Evolutionary conservation across 2,888 invertebrate genomes (phyloP), one percentile per base, ranked within the genome.

Genomic region (Pinctada fucata): DNA sequence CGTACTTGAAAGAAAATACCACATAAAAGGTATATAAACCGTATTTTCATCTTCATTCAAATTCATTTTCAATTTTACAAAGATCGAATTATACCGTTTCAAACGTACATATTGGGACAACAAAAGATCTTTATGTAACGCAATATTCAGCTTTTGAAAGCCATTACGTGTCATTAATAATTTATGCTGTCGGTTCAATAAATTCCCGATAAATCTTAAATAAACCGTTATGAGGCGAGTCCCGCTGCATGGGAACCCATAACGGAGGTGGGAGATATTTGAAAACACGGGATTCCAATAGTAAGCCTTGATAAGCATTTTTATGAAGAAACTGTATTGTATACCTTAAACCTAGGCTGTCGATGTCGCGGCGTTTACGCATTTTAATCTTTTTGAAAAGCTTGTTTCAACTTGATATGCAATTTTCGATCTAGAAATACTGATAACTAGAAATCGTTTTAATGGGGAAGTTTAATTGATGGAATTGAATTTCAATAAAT

Each of bases 91-190:
- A 58, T 58, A 58, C 8, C 58, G 58, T 58, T 58, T 58, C 8
- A 58, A 58, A 58, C 6, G 13, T 58, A 58, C 58, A 58, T 58
- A 58, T 58, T 58, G 8, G 13, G 8, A 6, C 13, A 10, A 58
- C 58, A 58, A 58, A 58, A 58, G 58, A 58, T 58, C 58, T 58
- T 58, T 58, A 58, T 58, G 58, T 58, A 58, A 58, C 13, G 58
- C 58, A 58, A 58, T 58, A 58, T 13, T 31, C 58, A 10, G 58
- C 6, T 58, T 58, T 58, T 13, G 13, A 58, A 58, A 58, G 8
- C 58, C 58, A 6, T 58, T 58, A 58, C 58, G 58, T 58, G 58
- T 58, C 58, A 58, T 58, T 58, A 58, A 58, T 58, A 58, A 58
- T 58, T 58, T 58, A 58, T 58, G 58, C 58, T 6, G 13, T 13